Evolutionary conservation across 1,140 invertebrate species (phyloP).

Genomic region (Venturia canescens): DNA sequence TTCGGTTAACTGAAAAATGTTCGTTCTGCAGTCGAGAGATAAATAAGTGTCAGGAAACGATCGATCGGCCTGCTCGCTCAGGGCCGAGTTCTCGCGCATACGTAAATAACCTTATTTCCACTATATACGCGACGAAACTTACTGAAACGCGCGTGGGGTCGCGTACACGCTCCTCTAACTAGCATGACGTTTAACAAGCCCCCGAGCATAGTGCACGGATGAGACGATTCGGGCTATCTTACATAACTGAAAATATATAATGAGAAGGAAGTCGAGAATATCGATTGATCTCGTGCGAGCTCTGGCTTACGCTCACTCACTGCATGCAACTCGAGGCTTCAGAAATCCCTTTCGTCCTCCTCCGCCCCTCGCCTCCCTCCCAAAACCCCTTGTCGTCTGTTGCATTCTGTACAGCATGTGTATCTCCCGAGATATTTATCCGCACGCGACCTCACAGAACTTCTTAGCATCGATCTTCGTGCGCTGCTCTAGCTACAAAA

Average conservation of each 20-base stretch:
- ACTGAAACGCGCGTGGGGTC: too few relatives aligned
- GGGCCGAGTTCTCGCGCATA: too few relatives aligned
- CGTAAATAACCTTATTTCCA: too few relatives aligned
- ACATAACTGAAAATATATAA: conserved; percentile 39
- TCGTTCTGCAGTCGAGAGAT: too few relatives aligned
- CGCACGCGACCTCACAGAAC: conserved; percentile 37
- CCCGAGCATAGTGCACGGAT: too few relatives aligned
- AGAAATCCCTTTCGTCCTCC: neutral
- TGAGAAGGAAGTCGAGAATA: conserved; percentile 40
- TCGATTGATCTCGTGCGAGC: conserved; percentile 32
- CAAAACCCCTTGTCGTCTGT: neutral
- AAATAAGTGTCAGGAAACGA: too few relatives aligned
- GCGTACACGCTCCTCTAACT: too few relatives aligned
- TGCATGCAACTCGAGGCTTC: conserved; percentile 28
- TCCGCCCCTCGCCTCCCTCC: neutral
- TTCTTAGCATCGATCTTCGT: conserved; percentile 32
- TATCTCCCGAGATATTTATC: conserved; percentile 37
- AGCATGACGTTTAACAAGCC: neutral
- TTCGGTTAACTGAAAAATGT: too few relatives aligned
- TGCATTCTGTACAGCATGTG: neutral
- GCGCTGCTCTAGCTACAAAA: neutral
- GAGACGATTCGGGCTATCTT: conserved; percentile 7
- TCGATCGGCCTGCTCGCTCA: too few relatives aligned
- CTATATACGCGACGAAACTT: too few relatives aligned
- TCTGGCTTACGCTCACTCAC: neutral